These are phyloP conservation scores for Pycnonotus jocosus DNA, from an alignment of 2,113 vertebrate genomes.

Conservation along the genomic window DNA sequence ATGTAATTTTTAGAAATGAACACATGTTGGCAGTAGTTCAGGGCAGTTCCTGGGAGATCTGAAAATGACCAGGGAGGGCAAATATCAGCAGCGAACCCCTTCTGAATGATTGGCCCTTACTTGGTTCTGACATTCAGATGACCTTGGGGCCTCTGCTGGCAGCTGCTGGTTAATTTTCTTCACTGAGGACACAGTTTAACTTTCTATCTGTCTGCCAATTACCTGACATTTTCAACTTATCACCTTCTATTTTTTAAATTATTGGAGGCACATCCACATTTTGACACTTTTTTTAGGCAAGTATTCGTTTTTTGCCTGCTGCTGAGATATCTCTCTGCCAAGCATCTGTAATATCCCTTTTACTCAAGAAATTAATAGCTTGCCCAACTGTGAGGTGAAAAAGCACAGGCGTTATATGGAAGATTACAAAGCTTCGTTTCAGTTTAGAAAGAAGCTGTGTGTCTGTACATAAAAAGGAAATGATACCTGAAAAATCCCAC, in stretches of 20 bases:
- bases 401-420: not conserved
- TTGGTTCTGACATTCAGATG: conserved; percentile 91
- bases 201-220: conserved; percentile 85
- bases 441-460: not conserved
- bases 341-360: not conserved
- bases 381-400: not conserved
- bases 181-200: conserved; percentile 84
- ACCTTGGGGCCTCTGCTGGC: conserved; percentile 84
- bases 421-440: not conserved
- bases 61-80: conserved; percentile 78
- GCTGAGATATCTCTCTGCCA: conserved; percentile 25
- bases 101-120: conserved; percentile 92
- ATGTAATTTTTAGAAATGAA: conserved; percentile 87
- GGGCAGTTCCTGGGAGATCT: conserved; percentile 80
- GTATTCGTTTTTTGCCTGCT: conserved; percentile 44
- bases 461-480: not conserved
- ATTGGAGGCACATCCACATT: conserved; percentile 79
- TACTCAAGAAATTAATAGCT: conserved; percentile 43
- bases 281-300: conserved; percentile 75
- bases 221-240: conserved; percentile 87
- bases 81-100: conserved; percentile 78
- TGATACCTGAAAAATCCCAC: not conserved
- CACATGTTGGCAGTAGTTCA: conserved; percentile 80
- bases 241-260: conserved; percentile 83
- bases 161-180: conserved; percentile 85